Percentiles rank a stretch among this genome's conserved stretches.
phyloP scores from a whole-genome alignment of 2,113 vertebrate genomes.

The Festucalex cinctus region DNA sequence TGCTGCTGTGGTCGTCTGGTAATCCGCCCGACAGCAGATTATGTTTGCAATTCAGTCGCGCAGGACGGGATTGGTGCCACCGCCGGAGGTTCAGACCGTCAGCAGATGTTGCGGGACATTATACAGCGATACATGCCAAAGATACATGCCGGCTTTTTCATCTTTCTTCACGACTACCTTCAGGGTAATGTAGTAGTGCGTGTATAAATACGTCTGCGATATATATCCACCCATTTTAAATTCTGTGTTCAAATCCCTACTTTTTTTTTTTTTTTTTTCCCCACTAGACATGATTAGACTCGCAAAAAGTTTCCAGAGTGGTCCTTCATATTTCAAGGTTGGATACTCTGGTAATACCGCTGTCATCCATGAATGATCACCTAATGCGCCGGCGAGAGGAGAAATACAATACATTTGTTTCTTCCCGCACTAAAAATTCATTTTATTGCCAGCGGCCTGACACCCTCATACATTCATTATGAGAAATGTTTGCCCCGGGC shows the following conservation, averaged over 20 bases:
- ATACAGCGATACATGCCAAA: slow-evolving; percentile 3
- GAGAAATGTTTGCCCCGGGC: slow-evolving; percentile 4
- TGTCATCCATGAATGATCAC: slow-evolving; percentile 28
- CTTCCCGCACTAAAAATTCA: slow-evolving; percentile 5
- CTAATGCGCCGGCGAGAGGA: slow-evolving; percentile 8
- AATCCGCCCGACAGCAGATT: slow-evolving; percentile 67
- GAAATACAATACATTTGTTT: neutral
- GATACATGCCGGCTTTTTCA: neutral
- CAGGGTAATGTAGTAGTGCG: neutral
- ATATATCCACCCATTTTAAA: neutral
- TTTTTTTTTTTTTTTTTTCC: neutral
- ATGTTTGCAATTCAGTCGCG: slow-evolving; percentile 37
- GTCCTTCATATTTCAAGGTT: slow-evolving; percentile 10
- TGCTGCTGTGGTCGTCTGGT: slow-evolving; percentile 49
- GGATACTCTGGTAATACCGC: slow-evolving; percentile 5
- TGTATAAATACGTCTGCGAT: neutral
- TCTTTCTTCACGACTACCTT: neutral
- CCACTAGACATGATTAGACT: neutral
- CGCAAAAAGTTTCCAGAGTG: slow-evolving; percentile 6
- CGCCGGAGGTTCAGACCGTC: slow-evolving; percentile 27
- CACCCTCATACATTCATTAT: slow-evolving; percentile 3
- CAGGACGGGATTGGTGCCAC: slow-evolving; percentile 21
- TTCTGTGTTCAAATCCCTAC: neutral
- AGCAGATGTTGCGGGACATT: slow-evolving; percentile 35
- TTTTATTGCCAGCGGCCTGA: slow-evolving; percentile 15